A percentile compares a stretch with the other conserved stretches of the same genome.
phyloP scores from a whole-genome alignment of 2,888 invertebrate genomes.

The Nemapogon koenigi region DNA sequence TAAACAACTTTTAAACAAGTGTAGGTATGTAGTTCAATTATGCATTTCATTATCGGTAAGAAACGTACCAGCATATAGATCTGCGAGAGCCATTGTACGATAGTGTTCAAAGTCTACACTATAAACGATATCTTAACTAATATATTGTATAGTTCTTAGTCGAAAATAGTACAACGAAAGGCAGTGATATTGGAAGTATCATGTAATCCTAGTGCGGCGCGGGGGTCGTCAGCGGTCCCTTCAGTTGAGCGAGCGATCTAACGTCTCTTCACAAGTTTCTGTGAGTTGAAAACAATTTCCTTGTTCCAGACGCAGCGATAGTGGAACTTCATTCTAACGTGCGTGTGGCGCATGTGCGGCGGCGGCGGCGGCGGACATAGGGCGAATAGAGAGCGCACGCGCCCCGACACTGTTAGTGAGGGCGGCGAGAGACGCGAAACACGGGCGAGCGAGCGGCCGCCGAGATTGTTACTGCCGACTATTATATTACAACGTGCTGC shows the following conservation, averaged over 20 bases:
- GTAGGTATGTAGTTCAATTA: not conserved
- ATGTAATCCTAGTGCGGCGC: slow-evolving; percentile 45
- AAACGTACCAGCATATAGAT: slow-evolving; percentile 54
- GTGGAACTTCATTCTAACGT: slow-evolving; percentile 72
- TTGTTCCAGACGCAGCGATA: slow-evolving; percentile 92
- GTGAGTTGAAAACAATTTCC: slow-evolving; percentile 91
- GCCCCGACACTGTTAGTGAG: slow-evolving; percentile 45
- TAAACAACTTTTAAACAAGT: too few relatives aligned
- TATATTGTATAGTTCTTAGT: not conserved
- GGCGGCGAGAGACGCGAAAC: slow-evolving; percentile 25
- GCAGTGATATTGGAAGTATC: slow-evolving; percentile 45
- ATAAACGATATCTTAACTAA: not conserved
- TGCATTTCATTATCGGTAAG: slow-evolving; percentile 4
- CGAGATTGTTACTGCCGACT: not conserved
- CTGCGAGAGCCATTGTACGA: slow-evolving; percentile 50
- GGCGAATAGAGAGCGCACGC: slow-evolving; percentile 51
- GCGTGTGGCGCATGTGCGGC: slow-evolving; percentile 48
- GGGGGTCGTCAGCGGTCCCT: slow-evolving; percentile 45
- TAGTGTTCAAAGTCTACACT: not conserved
- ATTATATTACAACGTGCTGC: slow-evolving; percentile 5
- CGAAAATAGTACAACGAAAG: slow-evolving; percentile 39
- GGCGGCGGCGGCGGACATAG: slow-evolving; percentile 57
- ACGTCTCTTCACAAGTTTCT: slow-evolving; percentile 93
- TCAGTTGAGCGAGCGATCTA: slow-evolving; percentile 55
- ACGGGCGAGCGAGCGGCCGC: slow-evolving; percentile 12